These are phyloP conservation scores for Sebastes steindachneri DNA, from an alignment of 2,797 vertebrate genomes.

Conservation along the genomic window DNA sequence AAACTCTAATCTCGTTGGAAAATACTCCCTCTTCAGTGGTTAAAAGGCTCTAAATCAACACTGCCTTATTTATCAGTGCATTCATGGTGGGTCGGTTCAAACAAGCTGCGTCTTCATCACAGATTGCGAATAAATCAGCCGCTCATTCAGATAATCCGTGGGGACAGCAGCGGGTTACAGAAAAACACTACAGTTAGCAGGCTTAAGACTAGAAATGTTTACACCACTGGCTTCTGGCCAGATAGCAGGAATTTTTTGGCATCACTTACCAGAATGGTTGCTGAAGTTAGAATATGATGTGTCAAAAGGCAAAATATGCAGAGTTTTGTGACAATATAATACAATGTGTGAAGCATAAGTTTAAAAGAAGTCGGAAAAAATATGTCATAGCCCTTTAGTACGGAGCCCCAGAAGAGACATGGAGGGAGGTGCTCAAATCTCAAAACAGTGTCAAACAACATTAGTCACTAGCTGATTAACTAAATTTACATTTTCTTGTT, in stretches of 20 bases:
- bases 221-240: background rate
- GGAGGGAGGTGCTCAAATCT: background rate
- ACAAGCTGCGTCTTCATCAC: slow-evolving; percentile 18
- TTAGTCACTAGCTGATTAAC: too few relatives aligned
- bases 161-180: background rate
- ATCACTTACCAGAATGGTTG: background rate
- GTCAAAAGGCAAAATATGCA: background rate
- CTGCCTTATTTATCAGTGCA: background rate
- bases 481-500: too few relatives aligned
- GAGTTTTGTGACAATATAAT: background rate
- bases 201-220: background rate
- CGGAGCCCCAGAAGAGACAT: background rate
- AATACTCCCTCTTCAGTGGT: background rate
- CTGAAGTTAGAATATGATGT: background rate
- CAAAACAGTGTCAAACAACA: too few relatives aligned
- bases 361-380: background rate
- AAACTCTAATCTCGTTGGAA: slow-evolving; percentile 24
- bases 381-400: background rate
- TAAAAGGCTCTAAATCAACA: slow-evolving; percentile 26
- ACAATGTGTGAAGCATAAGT: background rate
- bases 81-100: slow-evolving; percentile 3
- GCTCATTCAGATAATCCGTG: slow-evolving; percentile 19
- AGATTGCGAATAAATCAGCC: background rate
- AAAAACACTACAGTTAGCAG: background rate
- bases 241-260: background rate